Conservation (phyloP, 2,113 vertebrate species). For the Perca fluviatilis region DNA sequence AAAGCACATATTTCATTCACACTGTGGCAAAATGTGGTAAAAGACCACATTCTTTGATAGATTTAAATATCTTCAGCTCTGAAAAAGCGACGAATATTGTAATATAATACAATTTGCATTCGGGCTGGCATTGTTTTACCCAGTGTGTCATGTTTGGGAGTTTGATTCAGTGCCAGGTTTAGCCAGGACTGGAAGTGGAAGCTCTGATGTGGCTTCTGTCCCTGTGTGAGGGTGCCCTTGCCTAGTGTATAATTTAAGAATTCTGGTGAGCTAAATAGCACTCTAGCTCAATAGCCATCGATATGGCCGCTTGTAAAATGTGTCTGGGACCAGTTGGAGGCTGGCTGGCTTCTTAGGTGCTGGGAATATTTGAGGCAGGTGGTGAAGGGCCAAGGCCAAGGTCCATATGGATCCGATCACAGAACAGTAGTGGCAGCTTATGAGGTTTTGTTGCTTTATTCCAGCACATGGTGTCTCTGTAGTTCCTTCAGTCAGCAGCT, state of each 20-base stretch:
- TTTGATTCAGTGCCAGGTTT: slow-evolving; percentile 59
- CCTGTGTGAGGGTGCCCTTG: slow-evolving; percentile 67
- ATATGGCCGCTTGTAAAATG: slow-evolving; percentile 80
- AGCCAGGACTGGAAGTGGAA: slow-evolving; percentile 63
- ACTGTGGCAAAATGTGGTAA: slow-evolving; percentile 27
- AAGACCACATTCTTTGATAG: slow-evolving; percentile 32
- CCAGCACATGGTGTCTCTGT: slow-evolving; percentile 67
- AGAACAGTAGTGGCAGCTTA: slow-evolving; percentile 84
- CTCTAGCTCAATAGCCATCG: slow-evolving; percentile 80
- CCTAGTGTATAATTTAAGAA: slow-evolving; percentile 81
- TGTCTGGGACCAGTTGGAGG: slow-evolving; percentile 76
- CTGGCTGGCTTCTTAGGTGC: slow-evolving; percentile 76
- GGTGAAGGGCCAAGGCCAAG: slow-evolving; percentile 71
- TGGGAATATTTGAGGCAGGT: slow-evolving; percentile 77
- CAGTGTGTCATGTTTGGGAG: slow-evolving; percentile 56
- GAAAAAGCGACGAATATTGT: slow-evolving; percentile 41
- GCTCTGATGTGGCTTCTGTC: slow-evolving; percentile 74
- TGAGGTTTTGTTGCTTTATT: slow-evolving; percentile 68
- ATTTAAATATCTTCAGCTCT: slow-evolving; percentile 35
- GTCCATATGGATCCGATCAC: slow-evolving; percentile 86
- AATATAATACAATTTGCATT: slow-evolving; percentile 56
- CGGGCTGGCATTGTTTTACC: slow-evolving; percentile 39
- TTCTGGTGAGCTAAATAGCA: slow-evolving; percentile 82
- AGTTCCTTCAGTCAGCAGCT: slow-evolving; percentile 55
- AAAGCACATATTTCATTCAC: slow-evolving; percentile 34